phyloP scores from a whole-genome alignment of 92 coral and sea anemone species.

The Isaurus tuberculatus region DNA sequence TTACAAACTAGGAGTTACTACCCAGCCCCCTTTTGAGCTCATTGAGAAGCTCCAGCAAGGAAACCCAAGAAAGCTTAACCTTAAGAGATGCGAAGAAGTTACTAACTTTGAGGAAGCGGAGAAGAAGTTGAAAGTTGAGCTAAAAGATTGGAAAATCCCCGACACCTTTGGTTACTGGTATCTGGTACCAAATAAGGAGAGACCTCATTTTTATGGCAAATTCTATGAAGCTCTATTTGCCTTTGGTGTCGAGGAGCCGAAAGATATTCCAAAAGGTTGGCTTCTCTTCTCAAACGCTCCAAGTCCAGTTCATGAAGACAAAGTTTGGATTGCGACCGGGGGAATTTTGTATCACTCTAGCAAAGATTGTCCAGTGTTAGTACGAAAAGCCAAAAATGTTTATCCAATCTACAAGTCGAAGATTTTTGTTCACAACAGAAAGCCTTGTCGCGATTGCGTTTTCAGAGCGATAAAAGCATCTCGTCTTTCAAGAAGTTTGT shows the following conservation, averaged over 20 bases:
- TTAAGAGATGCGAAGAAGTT: constrained; percentile 31
- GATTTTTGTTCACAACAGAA: constrained; percentile 23
- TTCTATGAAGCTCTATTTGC: constrained; percentile 12
- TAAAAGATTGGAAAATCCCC: constrained; percentile 25
- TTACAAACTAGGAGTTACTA: constrained; percentile 25
- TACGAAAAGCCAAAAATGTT: constrained; percentile 19
- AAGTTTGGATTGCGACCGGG: constrained; percentile 44
- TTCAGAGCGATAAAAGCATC: not conserved
- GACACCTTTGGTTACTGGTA: not conserved
- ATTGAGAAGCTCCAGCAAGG: constrained; percentile 21
- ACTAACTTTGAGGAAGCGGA: constrained; percentile 16
- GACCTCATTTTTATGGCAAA: constrained; percentile 41
- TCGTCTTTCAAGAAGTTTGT: constrained; percentile 36
- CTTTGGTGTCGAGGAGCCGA: constrained; percentile 15
- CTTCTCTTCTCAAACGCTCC: constrained; percentile 19
- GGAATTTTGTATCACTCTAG: constrained; percentile 22
- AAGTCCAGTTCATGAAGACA: constrained; percentile 10
- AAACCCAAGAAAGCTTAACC: constrained; percentile 15
- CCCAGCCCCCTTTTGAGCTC: not conserved
- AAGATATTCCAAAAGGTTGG: constrained; percentile 43
- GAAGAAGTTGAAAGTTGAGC: constrained; percentile 25
- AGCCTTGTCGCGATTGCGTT: constrained; percentile 38
- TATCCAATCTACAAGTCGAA: constrained; percentile 45
- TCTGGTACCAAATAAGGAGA: constrained; percentile 5
- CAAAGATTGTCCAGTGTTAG: constrained; percentile 38